Evolutionary conservation across 2,797 vertebrate species (phyloP).

Genomic region (Gadopsis marmoratus): DNA sequence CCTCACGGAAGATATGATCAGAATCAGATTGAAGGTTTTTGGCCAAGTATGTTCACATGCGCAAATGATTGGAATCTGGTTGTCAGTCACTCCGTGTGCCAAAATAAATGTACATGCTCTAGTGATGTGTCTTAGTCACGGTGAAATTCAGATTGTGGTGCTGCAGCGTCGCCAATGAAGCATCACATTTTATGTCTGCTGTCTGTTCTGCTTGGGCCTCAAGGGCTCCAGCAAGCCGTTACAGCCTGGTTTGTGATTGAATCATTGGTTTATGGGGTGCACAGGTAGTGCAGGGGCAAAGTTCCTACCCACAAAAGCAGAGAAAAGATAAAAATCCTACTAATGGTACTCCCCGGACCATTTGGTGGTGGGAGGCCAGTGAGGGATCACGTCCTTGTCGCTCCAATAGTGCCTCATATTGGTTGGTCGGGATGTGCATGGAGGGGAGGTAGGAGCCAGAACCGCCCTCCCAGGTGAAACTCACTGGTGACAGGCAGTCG

Average conservation of each 20-base stretch:
- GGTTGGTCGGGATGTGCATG: no score
- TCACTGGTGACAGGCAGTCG: not conserved
- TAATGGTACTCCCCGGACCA: not conserved
- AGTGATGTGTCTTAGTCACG: constrained; percentile 6
- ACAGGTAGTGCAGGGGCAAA: not conserved
- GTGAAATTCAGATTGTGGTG: not conserved
- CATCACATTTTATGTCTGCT: not conserved
- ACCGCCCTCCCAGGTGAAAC: not conserved
- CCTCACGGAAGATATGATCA: constrained; percentile 4
- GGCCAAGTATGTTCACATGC: not conserved
- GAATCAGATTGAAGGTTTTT: not conserved
- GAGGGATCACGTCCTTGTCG: no score
- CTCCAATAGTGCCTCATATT: not conserved
- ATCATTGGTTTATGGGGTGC: not conserved
- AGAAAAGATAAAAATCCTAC: not conserved
- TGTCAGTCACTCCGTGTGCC: not conserved
- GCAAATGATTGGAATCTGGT: not conserved
- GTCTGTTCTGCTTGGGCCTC: not conserved
- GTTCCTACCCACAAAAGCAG: not conserved
- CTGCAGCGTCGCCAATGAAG: not conserved
- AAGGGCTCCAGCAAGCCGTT: not conserved
- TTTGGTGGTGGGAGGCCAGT: not conserved
- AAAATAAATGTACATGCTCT: not conserved
- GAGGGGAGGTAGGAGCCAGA: not conserved
- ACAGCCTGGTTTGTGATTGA: constrained; percentile 7